These are phyloP conservation scores for Drosophila tripunctata DNA, from an alignment of 2,888 invertebrate genomes.

Conservation along the genomic window DNA sequence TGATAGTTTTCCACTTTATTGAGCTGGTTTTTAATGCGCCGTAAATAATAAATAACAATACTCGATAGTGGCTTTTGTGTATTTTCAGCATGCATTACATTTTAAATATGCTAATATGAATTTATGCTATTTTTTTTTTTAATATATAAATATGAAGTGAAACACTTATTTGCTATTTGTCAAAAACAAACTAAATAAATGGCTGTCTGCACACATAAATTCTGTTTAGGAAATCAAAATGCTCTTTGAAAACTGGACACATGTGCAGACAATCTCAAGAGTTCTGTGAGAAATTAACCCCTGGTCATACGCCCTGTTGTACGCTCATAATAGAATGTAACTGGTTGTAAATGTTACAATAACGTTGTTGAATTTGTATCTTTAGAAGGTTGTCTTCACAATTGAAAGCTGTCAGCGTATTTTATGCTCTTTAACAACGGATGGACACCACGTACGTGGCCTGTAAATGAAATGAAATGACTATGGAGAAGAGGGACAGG, in stretches of 20 bases:
- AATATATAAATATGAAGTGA: slow-evolving; percentile 31
- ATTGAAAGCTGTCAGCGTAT: slow-evolving; percentile 71
- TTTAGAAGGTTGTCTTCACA: slow-evolving; percentile 37
- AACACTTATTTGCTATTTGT: slow-evolving; percentile 29
- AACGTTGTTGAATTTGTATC: slow-evolving; percentile 18
- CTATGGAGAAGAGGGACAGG: neutral
- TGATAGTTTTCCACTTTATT: slow-evolving; percentile 42
- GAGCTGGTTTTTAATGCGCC: slow-evolving; percentile 61
- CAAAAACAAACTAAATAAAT: neutral
- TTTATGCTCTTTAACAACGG: slow-evolving; percentile 68
- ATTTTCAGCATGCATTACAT: slow-evolving; percentile 68
- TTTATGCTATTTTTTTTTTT: slow-evolving; percentile 50
- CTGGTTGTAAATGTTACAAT: slow-evolving; percentile 21
- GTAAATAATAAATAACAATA: slow-evolving; percentile 66
- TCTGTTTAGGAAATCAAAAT: neutral
- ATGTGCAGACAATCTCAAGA: neutral
- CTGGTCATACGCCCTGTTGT: slow-evolving; percentile 7
- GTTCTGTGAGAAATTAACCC: too few species aligned
- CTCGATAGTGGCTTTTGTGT: slow-evolving; percentile 37
- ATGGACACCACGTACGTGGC: slow-evolving; percentile 68
- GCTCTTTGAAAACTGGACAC: neutral
- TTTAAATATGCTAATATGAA: slow-evolving; percentile 73
- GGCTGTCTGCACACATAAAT: neutral
- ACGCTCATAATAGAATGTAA: slow-evolving; percentile 35
- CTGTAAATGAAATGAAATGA: slow-evolving; percentile 57